Percentiles rank a stretch among this genome's conserved stretches.
Evolutionary conservation across 1,140 invertebrate species (phyloP).

Genomic region (Solenopsis invicta): DNA sequence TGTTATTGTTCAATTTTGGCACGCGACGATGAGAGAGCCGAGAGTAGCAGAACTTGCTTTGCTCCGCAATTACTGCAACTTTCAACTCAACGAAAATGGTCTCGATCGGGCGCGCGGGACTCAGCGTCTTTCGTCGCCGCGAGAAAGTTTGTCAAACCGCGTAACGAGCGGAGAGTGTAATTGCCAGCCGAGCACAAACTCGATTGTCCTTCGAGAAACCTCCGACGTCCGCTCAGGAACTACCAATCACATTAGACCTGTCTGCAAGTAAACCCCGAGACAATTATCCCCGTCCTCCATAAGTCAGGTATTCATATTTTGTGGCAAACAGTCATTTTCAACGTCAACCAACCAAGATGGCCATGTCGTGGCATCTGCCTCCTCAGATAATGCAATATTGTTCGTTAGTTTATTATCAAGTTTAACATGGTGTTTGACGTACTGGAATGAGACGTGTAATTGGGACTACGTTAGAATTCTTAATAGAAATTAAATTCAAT

Average conservation of each 20-base stretch:
- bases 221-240: slow-evolving; percentile 58
- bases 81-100: slow-evolving; percentile 44
- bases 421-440: background rate
- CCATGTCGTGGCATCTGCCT: background rate
- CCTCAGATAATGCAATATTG: slow-evolving; percentile 4
- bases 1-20: slow-evolving; percentile 50
- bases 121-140: slow-evolving; percentile 42
- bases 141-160: slow-evolving; percentile 67
- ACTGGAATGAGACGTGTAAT: background rate
- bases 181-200: slow-evolving; percentile 39
- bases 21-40: slow-evolving; percentile 14
- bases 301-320: slow-evolving; percentile 51
- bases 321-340: slow-evolving; percentile 41
- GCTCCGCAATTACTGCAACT: slow-evolving; percentile 45
- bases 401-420: slow-evolving; percentile 19
- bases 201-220: slow-evolving; percentile 56
- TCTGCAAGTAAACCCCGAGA: slow-evolving; percentile 70
- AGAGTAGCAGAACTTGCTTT: slow-evolving; percentile 28
- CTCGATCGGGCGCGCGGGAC: slow-evolving; percentile 39
- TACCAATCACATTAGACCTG: slow-evolving; percentile 70
- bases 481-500: background rate
- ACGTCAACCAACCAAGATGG: background rate
- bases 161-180: slow-evolving; percentile 54
- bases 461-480: background rate
- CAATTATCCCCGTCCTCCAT: slow-evolving; percentile 61